Percentiles rank a stretch among this genome's conserved stretches.
Conservation (phyloP, 2,888 invertebrate species). For the Stramonita haemastoma region DNA sequence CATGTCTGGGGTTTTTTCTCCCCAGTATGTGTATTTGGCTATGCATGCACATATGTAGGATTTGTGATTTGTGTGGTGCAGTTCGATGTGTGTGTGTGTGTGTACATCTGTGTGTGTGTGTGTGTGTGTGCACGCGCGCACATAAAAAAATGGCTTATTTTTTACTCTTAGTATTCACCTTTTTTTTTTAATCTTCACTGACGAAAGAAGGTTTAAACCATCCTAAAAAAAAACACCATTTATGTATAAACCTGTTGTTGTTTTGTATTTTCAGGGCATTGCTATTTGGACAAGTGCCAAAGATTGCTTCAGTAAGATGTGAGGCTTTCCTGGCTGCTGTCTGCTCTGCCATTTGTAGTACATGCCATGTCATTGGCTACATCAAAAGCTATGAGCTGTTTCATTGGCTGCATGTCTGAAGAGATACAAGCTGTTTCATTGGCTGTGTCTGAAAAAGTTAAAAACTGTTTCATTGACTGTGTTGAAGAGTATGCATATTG, state of each 20-base stretch:
- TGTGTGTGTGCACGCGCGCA: no score
- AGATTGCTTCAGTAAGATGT: slow-evolving; percentile 73
- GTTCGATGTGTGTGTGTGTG: no score
- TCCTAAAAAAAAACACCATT: no score
- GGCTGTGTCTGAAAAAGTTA: not conserved
- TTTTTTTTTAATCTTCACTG: no score
- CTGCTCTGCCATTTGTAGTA: not conserved
- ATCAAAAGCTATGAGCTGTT: not conserved
- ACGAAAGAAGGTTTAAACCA: no score
- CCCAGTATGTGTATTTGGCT: no score
- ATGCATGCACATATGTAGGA: no score
- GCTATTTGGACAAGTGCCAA: slow-evolving; percentile 74
- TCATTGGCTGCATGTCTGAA: not conserved
- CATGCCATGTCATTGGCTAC: not conserved
- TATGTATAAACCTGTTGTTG: not conserved
- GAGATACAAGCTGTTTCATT: not conserved
- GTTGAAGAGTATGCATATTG: not conserved
- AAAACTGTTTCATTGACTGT: not conserved
- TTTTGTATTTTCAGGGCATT: slow-evolving; percentile 63
- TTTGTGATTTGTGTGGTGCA: no score
- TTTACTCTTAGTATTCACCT: no score
- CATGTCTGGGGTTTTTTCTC: no score
- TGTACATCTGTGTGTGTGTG: no score
- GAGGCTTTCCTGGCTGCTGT: not conserved
- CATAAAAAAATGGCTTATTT: no score